Evolutionary conservation across 2,888 invertebrate genomes (phyloP).

Genomic region (Xestia sexstrigata): DNA sequence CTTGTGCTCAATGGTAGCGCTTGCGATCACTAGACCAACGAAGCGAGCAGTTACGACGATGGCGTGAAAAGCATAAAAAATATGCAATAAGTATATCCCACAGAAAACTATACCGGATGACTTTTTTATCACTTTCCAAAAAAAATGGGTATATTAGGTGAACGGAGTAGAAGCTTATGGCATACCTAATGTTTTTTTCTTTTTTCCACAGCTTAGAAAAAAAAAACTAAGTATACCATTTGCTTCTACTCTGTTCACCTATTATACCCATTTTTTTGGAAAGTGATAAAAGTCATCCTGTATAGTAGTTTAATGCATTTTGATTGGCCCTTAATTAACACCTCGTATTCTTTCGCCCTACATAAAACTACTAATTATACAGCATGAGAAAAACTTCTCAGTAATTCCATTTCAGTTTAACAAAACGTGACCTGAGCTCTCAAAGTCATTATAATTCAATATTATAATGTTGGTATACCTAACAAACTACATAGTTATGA

Average conservation of each 20-base stretch:
- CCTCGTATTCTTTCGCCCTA: background rate
- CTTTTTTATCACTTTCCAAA: too few species aligned
- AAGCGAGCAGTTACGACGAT: background rate
- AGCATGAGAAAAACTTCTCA: background rate
- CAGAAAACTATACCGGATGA: too few species aligned
- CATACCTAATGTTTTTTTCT: too few species aligned
- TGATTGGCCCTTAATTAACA: background rate
- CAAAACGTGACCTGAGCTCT: conserved; percentile 14
- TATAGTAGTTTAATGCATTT: background rate
- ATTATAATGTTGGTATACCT: conserved; percentile 3
- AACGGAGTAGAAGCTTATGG: too few species aligned
- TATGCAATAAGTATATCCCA: background rate
- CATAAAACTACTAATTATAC: background rate
- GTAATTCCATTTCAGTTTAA: conserved; percentile 26
- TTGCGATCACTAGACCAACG: background rate
- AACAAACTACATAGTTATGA: conserved; percentile 29
- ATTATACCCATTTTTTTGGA: too few species aligned
- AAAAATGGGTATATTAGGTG: too few species aligned
- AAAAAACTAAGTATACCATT: too few species aligned
- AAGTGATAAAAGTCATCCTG: too few species aligned
- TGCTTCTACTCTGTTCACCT: too few species aligned
- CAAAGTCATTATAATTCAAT: conserved; percentile 9
- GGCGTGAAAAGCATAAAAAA: background rate
- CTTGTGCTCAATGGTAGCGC: background rate
- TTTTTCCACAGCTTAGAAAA: too few species aligned